phyloP scores from a whole-genome alignment of 2,113 vertebrate species.

The Heliornis fulica region DNA sequence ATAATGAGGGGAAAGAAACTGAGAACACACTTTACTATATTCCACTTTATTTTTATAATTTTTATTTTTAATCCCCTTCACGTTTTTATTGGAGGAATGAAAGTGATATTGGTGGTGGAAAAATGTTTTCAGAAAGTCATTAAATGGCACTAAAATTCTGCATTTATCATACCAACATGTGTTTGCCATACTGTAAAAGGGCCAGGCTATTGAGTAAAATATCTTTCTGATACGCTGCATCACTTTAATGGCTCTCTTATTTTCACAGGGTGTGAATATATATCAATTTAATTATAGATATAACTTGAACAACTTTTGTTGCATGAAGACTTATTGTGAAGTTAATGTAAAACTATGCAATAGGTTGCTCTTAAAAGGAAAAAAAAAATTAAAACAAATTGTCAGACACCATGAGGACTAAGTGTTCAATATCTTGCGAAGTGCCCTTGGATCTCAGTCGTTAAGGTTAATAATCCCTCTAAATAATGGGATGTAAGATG shows the following conservation, averaged over 20 bases:
- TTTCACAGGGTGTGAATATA: background rate
- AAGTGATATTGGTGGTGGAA: background rate
- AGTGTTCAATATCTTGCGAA: constrained; percentile 1
- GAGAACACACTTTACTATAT: background rate
- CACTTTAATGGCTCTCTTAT: background rate
- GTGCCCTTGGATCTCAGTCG: constrained; percentile 27
- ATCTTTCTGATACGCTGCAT: background rate
- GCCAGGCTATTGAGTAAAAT: background rate
- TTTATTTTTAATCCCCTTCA: background rate
- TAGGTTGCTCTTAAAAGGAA: background rate
- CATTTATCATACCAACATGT: background rate
- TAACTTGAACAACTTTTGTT: background rate
- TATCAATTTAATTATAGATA: background rate
- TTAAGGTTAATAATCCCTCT: constrained; percentile 56
- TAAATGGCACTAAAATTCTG: background rate
- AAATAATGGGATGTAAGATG: constrained; percentile 48
- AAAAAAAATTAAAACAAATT: background rate
- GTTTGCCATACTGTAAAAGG: background rate
- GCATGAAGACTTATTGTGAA: constrained; percentile 7
- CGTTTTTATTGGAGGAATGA: background rate
- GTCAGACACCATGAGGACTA: background rate
- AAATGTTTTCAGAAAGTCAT: background rate
- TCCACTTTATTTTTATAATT: background rate
- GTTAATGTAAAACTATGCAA: background rate
- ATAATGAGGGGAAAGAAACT: background rate